Evolutionary conservation across 2,888 invertebrate genomes (phyloP).

Genomic region (Ornithoptera alexandrae): DNA sequence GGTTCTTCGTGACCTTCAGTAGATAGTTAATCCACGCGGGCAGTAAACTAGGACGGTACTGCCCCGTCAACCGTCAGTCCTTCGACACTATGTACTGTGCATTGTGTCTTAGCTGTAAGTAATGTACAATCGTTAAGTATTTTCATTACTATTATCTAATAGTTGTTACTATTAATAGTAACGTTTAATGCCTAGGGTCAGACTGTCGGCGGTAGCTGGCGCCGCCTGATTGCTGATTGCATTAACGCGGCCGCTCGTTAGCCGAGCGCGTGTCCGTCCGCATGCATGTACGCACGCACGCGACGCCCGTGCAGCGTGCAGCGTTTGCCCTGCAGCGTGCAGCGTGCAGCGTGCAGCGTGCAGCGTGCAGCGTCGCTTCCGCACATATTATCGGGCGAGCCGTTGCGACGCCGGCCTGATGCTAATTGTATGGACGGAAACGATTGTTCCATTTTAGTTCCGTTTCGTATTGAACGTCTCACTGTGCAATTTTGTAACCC

Average conservation of each 20-base stretch:
- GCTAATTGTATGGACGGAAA: constrained; percentile 15
- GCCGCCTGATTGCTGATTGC: constrained; percentile 38
- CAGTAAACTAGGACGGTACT: too few relatives aligned
- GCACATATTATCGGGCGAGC: constrained; percentile 8
- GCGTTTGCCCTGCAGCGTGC: too few relatives aligned
- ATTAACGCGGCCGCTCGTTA: constrained; percentile 36
- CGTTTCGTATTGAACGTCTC: neutral
- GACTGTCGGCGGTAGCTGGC: constrained; percentile 12
- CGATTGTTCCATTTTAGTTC: constrained; percentile 2
- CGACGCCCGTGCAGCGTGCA: neutral
- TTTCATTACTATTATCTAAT: neutral
- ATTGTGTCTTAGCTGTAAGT: too few relatives aligned
- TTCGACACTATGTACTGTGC: too few relatives aligned
- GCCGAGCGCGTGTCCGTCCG: constrained; percentile 20
- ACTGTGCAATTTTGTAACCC: neutral
- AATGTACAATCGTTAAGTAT: too few relatives aligned
- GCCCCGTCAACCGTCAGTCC: too few relatives aligned
- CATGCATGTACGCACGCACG: constrained; percentile 6
- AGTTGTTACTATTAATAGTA: neutral
- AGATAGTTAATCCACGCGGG: too few relatives aligned
- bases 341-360: neutral
- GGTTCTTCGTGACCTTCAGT: too few relatives aligned
- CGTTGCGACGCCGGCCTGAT: neutral
- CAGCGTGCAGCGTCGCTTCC: neutral
- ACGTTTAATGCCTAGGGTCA: neutral